Evolutionary conservation across 2,113 vertebrate species (phyloP).

Genomic region (Chaenocephalus aceratus): DNA sequence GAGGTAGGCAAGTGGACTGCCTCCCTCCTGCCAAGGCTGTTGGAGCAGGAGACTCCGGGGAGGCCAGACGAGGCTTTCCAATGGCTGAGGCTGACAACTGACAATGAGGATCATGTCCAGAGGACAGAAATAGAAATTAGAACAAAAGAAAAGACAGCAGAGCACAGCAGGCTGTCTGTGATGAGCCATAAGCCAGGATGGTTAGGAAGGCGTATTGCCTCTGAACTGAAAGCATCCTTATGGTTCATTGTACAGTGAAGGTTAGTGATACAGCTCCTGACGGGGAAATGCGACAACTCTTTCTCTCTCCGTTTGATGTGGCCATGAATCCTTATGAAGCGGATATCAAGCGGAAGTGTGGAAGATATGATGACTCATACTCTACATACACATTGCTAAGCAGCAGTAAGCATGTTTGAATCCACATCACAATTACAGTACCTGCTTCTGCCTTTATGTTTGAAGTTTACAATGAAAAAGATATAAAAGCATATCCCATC

Average conservation of each 20-base stretch:
- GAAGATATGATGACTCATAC: not conserved
- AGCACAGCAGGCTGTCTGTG: constrained; percentile 48
- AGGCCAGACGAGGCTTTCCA: constrained; percentile 64
- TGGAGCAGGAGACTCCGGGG: constrained; percentile 57
- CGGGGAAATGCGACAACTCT: not conserved
- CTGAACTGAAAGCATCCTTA: constrained; percentile 17
- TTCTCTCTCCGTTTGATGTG: not conserved
- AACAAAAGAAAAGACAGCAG: constrained; percentile 71
- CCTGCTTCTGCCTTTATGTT: not conserved
- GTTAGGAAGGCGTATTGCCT: constrained; percentile 29
- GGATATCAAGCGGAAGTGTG: not conserved
- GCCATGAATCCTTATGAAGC: not conserved
- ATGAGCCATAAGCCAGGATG: constrained; percentile 24
- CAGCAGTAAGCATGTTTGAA: not conserved
- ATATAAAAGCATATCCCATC: too few relatives aligned
- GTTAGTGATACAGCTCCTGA: constrained; percentile 25
- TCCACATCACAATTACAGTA: not conserved
- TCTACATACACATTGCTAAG: not conserved
- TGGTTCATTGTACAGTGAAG: constrained; percentile 28
- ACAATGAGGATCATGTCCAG: constrained; percentile 72
- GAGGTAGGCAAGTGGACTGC: constrained; percentile 18
- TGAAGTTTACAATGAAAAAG: not conserved
- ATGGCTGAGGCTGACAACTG: constrained; percentile 60
- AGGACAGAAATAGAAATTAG: constrained; percentile 77
- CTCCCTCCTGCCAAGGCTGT: constrained; percentile 56